phyloP scores from a whole-genome alignment of 2,797 vertebrate species.

The Monodelphis domestica region DNA sequence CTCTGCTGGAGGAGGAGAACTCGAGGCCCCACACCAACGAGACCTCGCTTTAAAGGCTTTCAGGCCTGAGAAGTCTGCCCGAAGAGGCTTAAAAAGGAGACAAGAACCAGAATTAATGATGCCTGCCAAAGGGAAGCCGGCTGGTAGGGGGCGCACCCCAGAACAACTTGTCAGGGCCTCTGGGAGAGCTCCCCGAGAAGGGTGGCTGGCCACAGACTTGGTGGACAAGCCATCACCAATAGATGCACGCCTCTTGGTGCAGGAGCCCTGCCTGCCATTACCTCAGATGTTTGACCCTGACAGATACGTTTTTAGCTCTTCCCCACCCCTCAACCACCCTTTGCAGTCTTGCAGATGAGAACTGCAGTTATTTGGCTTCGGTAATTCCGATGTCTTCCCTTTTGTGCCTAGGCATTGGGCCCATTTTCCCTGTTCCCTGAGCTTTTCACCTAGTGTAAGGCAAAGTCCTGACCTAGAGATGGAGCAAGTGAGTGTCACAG shows the following conservation, averaged over 20 bases:
- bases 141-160: no score
- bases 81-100: not conserved
- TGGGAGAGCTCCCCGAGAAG: not conserved
- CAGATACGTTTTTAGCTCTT: not conserved
- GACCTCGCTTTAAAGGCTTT: constrained; percentile 88
- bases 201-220: not conserved
- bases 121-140: not conserved
- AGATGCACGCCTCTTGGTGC: not conserved
- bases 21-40: constrained; percentile 91
- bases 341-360: not conserved
- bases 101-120: not conserved
- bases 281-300: not conserved
- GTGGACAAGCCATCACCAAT: constrained; percentile 45
- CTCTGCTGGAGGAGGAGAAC: constrained; percentile 92
- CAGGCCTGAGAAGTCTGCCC: not conserved
- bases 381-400: not conserved
- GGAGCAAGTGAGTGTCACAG: not conserved
- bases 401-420: not conserved
- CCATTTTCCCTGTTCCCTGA: not conserved
- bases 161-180: not conserved
- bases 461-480: constrained; percentile 7
- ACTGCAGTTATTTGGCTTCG: not conserved
- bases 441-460: constrained; percentile 7
- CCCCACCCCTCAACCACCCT: not conserved
- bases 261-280: not conserved